Evolutionary conservation across 2,888 invertebrate genomes (phyloP).

Genomic region (Mimumesa dahlbomi): DNA sequence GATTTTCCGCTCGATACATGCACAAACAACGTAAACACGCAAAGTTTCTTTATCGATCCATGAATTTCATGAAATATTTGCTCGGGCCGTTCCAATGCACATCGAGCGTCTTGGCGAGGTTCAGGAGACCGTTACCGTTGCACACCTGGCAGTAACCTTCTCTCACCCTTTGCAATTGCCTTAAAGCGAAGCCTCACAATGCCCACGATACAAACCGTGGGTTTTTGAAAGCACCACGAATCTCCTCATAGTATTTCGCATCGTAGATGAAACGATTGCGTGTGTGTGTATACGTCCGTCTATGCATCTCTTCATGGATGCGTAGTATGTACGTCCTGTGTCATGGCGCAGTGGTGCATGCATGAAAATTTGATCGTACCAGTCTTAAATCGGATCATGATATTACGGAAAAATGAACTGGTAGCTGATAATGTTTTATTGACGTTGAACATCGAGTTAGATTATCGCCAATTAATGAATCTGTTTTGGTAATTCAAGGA

Average conservation of each 20-base stretch:
- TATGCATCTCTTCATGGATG: too few species aligned
- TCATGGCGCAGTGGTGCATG: too few species aligned
- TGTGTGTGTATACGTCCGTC: too few species aligned
- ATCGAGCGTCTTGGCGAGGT: slow-evolving; percentile 8
- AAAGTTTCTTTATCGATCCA: slow-evolving; percentile 5
- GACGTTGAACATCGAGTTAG: too few species aligned
- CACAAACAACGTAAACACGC: not conserved
- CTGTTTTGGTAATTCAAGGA: too few species aligned
- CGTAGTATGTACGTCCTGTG: too few species aligned
- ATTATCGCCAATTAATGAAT: too few species aligned
- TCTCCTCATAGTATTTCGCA: not conserved
- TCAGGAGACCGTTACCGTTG: slow-evolving; percentile 27
- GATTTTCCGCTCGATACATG: not conserved
- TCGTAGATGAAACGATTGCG: too few species aligned
- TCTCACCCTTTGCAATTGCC: slow-evolving; percentile 12
- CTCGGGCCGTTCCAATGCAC: not conserved
- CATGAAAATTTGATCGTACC: too few species aligned
- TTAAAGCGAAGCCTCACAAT: slow-evolving; percentile 16
- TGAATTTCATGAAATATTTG: not conserved
- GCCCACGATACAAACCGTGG: not conserved
- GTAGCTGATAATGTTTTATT: too few species aligned
- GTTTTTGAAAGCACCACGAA: not conserved
- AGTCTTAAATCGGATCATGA: too few species aligned
- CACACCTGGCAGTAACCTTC: slow-evolving; percentile 34
- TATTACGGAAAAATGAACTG: too few species aligned